Conservation (phyloP, 2,888 invertebrate species). For the Eupithecia dodoneata region DNA sequence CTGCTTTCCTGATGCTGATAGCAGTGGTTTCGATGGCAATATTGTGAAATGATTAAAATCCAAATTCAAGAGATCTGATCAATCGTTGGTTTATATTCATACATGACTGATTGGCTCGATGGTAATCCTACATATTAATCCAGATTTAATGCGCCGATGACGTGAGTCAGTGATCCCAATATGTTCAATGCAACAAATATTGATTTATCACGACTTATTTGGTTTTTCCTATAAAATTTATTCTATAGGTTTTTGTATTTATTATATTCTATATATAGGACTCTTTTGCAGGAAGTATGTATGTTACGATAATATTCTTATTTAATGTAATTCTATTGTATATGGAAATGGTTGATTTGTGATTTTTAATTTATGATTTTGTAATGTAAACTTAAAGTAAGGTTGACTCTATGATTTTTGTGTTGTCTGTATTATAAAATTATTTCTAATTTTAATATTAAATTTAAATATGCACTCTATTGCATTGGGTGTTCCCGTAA, state of each 20-base stretch:
- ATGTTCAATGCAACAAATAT: not conserved
- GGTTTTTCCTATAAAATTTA: not conserved
- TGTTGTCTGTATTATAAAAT: too few relatives aligned
- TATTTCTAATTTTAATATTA: too few relatives aligned
- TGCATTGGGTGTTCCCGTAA: too few relatives aligned
- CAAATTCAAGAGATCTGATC: not conserved
- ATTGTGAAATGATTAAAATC: slow-evolving; percentile 7
- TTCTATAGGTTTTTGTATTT: too few relatives aligned
- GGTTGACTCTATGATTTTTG: too few relatives aligned
- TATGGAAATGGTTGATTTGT: too few relatives aligned
- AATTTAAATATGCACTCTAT: too few relatives aligned
- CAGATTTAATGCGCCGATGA: slow-evolving; percentile 2
- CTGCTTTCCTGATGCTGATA: slow-evolving; percentile 16
- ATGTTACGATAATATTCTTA: too few relatives aligned
- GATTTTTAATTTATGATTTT: too few relatives aligned
- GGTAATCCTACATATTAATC: slow-evolving; percentile 5
- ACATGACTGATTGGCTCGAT: slow-evolving; percentile 5
- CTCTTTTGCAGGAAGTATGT: not conserved
- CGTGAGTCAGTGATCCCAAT: not conserved
- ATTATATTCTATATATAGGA: too few relatives aligned
- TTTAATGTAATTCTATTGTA: too few relatives aligned
- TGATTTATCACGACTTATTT: not conserved
- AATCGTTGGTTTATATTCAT: not conserved
- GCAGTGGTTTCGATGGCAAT: not conserved
- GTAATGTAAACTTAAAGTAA: too few relatives aligned